phyloP scores from a whole-genome alignment of 2,113 vertebrate genomes.

The Perca schrenkii region DNA sequence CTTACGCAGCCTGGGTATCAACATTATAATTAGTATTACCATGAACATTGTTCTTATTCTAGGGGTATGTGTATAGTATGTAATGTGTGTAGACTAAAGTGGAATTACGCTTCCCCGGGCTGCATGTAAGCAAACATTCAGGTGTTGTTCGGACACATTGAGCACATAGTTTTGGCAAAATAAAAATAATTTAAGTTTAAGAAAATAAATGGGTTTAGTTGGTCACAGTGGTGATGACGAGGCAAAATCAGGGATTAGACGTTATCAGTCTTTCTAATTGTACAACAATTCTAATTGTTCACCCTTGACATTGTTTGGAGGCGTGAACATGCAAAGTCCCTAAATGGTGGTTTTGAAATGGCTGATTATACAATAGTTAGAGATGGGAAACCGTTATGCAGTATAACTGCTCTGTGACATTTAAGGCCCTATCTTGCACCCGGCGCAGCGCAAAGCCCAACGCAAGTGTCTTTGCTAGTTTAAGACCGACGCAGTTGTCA shows the following conservation, averaged over 20 bases:
- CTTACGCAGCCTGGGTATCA: constrained; percentile 86
- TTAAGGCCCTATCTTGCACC: too few species aligned
- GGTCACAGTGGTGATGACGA: not conserved
- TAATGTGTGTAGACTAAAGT: not conserved
- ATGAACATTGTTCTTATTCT: not conserved
- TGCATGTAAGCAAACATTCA: not conserved
- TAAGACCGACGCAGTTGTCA: too few species aligned
- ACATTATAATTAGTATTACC: constrained; percentile 3
- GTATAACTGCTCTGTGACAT: not conserved
- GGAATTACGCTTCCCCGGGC: not conserved
- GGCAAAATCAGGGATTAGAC: not conserved
- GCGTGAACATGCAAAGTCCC: not conserved
- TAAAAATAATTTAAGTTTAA: not conserved
- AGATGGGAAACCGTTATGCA: not conserved
- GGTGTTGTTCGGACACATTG: not conserved
- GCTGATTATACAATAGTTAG: not conserved
- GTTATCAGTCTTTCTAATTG: not conserved
- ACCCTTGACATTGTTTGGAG: not conserved
- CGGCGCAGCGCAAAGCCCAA: too few species aligned
- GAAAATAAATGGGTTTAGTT: not conserved
- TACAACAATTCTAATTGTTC: not conserved
- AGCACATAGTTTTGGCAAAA: not conserved
- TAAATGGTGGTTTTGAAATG: not conserved
- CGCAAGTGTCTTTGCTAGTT: too few species aligned
- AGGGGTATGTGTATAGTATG: not conserved